Conservation (phyloP, 2,888 invertebrate species). For the Bugula neritina region DNA sequence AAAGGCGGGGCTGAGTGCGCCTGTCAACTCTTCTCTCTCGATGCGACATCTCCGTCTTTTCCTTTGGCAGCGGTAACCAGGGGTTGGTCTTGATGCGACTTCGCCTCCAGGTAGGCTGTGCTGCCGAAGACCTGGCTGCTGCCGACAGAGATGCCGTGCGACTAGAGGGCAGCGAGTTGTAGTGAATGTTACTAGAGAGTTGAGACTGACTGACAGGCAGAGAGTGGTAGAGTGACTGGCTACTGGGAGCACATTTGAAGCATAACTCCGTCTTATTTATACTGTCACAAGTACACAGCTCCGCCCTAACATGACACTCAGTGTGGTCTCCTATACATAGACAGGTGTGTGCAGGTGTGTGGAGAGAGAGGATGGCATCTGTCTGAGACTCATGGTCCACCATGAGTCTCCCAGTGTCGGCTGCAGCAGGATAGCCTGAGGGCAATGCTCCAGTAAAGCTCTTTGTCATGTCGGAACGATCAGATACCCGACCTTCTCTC, state of each 20-base stretch:
- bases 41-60: neutral
- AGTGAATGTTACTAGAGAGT: neutral
- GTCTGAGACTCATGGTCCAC: neutral
- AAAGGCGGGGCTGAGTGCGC: neutral
- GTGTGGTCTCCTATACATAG: neutral
- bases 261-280: neutral
- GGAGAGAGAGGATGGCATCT: neutral
- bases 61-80: constrained; percentile 7
- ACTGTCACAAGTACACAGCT: neutral
- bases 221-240: neutral
- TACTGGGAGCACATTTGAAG: neutral
- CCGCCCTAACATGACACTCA: neutral
- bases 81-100: constrained; percentile 21
- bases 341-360: neutral
- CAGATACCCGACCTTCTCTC: neutral
- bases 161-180: constrained; percentile 22
- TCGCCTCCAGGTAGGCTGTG: neutral
- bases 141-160: too few relatives aligned
- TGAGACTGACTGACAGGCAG: neutral
- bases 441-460: constrained; percentile 1
- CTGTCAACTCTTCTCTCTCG: constrained; percentile 2
- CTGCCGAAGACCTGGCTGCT: neutral
- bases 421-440: neutral
- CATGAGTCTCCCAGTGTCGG: neutral
- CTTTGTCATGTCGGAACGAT: constrained; percentile 4